Evolutionary conservation across 1,140 invertebrate species (phyloP).

Genomic region (Helicorthomorpha holstii): DNA sequence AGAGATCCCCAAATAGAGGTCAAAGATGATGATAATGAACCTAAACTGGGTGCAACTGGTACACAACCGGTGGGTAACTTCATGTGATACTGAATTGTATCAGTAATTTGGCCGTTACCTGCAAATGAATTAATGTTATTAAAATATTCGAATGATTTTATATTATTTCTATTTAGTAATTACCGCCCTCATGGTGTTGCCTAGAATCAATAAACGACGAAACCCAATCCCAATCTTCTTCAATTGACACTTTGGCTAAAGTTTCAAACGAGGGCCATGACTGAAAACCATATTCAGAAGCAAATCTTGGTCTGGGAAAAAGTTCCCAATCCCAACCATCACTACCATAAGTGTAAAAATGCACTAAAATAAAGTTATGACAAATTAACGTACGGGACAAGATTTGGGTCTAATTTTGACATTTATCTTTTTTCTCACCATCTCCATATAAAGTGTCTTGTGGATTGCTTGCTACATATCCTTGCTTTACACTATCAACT

Average conservation of each 20-base stretch:
- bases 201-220: conserved; percentile 49
- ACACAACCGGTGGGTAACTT: background rate
- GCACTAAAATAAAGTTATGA: too few relatives aligned
- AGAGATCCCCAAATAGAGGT: too few relatives aligned
- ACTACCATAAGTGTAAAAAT: conserved; percentile 74
- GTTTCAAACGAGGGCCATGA: conserved; percentile 55
- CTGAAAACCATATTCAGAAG: conserved; percentile 91
- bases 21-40: background rate
- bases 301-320: conserved; percentile 67
- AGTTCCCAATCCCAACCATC: conserved; percentile 61
- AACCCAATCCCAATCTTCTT: conserved; percentile 38
- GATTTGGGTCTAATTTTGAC: background rate
- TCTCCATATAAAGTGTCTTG: conserved; percentile 69
- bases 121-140: too few relatives aligned
- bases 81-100: background rate
- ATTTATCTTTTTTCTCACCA: conserved; percentile 32
- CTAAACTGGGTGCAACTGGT: background rate
- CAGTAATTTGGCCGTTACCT: background rate
- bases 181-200: conserved; percentile 63
- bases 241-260: conserved; percentile 32
- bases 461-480: conserved; percentile 58
- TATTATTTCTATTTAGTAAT: too few relatives aligned
- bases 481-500: conserved; percentile 47
- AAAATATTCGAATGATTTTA: too few relatives aligned
- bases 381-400: too few relatives aligned